phyloP scores from a whole-genome alignment of 2,113 vertebrate genomes.

The Uria lomvia region DNA sequence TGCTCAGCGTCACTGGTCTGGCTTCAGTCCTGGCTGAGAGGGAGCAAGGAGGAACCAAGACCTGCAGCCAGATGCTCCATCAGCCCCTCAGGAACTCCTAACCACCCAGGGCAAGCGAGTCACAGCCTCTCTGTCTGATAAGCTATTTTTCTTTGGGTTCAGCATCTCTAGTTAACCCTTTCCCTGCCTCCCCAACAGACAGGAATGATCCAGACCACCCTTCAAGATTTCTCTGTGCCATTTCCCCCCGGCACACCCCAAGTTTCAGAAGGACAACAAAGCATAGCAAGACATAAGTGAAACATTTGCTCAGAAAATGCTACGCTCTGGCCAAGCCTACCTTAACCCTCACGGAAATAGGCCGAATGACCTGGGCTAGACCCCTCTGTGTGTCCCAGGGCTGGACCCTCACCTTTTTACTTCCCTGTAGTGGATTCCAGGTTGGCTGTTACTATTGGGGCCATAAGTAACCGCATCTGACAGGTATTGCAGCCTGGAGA shows the following conservation, averaged over 20 bases:
- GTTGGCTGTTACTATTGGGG: slow-evolving; percentile 26
- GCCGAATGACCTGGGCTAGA: background rate
- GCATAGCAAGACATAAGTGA: background rate
- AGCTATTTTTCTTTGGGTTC: background rate
- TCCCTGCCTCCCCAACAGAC: background rate
- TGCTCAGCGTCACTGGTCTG: background rate
- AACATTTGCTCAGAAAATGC: background rate
- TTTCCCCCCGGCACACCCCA: background rate
- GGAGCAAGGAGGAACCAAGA: background rate
- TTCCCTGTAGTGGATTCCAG: background rate
- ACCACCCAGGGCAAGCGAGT: background rate
- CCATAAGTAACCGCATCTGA: slow-evolving; percentile 53
- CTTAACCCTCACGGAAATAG: background rate
- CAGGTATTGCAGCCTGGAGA: slow-evolving; percentile 43
- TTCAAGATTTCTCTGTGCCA: background rate
- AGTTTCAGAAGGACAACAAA: background rate
- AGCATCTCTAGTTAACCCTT: background rate
- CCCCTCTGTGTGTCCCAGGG: background rate
- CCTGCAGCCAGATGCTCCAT: background rate
- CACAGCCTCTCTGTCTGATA: background rate
- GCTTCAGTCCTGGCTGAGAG: background rate
- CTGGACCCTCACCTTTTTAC: background rate
- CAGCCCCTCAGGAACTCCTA: background rate
- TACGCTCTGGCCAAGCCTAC: background rate
- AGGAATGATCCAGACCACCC: background rate